phyloP scores from a whole-genome alignment of 2,113 vertebrate species.

The Cochlearius cochlearius region DNA sequence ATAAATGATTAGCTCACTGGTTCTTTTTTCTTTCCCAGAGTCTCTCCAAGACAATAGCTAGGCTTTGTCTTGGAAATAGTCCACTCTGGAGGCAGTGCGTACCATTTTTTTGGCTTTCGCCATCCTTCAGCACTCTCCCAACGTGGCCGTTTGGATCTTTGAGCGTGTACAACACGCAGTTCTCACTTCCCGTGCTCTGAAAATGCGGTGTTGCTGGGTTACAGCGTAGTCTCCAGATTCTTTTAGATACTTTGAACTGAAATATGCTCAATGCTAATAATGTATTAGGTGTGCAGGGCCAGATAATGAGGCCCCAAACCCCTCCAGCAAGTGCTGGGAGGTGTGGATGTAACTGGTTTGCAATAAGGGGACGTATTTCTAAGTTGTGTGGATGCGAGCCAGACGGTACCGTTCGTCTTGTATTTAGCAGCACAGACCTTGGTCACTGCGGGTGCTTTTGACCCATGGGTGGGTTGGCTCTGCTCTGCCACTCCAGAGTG shows the following conservation, averaged over 20 bases:
- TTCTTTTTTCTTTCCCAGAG: background rate
- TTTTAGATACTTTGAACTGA: background rate
- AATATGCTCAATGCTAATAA: background rate
- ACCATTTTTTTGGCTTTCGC: background rate
- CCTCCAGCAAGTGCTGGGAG: background rate
- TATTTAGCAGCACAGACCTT: background rate
- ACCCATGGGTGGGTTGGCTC: accelerated
- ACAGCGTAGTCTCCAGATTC: background rate
- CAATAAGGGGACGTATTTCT: background rate
- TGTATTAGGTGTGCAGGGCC: background rate
- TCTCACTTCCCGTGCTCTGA: background rate
- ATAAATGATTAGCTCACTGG: background rate
- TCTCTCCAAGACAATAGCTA: background rate
- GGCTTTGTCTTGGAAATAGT: background rate
- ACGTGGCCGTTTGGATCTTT: background rate
- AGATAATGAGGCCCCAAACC: background rate
- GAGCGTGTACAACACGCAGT: background rate
- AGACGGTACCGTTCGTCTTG: background rate
- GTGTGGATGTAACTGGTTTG: background rate
- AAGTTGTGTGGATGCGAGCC: background rate
- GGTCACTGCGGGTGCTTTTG: background rate
- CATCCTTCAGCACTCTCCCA: background rate
- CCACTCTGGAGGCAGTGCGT: background rate
- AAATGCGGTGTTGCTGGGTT: background rate
- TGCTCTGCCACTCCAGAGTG: background rate